Base-by-base conservation (phyloP, 2,888 invertebrate genomes). In the Coronaproctus castanopsis region DNA sequence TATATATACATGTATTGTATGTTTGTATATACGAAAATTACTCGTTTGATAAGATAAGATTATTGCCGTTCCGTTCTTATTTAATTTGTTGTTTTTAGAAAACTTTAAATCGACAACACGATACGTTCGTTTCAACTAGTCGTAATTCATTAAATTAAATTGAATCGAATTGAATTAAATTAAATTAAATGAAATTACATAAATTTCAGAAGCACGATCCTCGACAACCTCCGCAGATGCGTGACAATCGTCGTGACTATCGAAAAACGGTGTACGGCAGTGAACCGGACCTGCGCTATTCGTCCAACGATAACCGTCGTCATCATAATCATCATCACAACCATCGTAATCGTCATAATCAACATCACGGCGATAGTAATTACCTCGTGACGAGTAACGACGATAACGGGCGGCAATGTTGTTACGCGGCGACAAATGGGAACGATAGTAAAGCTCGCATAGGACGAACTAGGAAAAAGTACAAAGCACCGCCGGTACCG, bases 401-500 rank as follows among this genome's bases (percentile, higher is more conserved):
- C 61, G 61, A 62, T 55, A 49, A 57, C 21, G 59, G 58, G 51
- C 21, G 57, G 49, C 23, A 50, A 60, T 21, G 63, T 55, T 59
- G 65, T 57, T 59, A 59, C 54, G 64, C 68, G 62, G 62, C 65
- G 63, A 65, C 68, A 52, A 70, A 71, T 58, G 69, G 73, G 52
- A 73, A 72, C 62, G 71, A 73, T 23, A 71, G 73, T 55, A 75
- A 75, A 67, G 77, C 77, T 62, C 74, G 72, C 64, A 71, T 67
- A 59, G 68, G 66, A 63, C 74, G 71, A 71, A 77, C 78, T 60
- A 82, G 82, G 67, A 82, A 87, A 70, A 86, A 86, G 71, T 85
- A 85, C 69, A 79, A 81, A 74, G 87, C 87, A 2, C 85, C 85
- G 20, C 77, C 80, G 61, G 83, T 84, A 59, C 78, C 78, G 20